Conservation (phyloP, 2,888 invertebrate genomes). For the Xanthorhoe spadicearia region DNA sequence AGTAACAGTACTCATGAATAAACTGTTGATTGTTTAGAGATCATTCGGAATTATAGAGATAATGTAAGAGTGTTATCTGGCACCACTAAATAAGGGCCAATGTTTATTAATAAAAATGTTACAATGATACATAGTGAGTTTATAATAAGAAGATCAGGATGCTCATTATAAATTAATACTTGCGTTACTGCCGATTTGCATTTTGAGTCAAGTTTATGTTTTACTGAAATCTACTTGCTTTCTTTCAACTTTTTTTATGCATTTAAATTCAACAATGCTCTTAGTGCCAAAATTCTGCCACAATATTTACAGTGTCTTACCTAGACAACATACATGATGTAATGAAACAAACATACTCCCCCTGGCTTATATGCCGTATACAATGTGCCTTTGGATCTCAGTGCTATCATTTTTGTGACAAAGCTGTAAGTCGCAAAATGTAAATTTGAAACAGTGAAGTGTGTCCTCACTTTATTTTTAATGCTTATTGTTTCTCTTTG, state of each 20-base stretch:
- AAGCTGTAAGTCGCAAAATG: slow-evolving; percentile 49
- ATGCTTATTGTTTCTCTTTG: slow-evolving; percentile 57
- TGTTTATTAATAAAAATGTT: slow-evolving; percentile 42
- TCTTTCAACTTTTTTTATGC: slow-evolving; percentile 26
- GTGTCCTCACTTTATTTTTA: slow-evolving; percentile 49
- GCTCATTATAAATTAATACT: slow-evolving; percentile 72
- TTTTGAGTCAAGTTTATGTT: slow-evolving; percentile 38
- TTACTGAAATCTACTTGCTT: slow-evolving; percentile 16
- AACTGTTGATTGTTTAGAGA: slow-evolving; percentile 48
- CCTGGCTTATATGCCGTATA: slow-evolving; percentile 60
- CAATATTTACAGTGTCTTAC: slow-evolving; percentile 32
- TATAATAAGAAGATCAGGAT: slow-evolving; percentile 68
- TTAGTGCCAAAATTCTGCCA: slow-evolving; percentile 47
- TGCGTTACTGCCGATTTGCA: slow-evolving; percentile 61
- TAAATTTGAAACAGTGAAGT: slow-evolving; percentile 43
- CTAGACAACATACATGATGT: slow-evolving; percentile 25
- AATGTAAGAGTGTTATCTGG: slow-evolving; percentile 48
- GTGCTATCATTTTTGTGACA: slow-evolving; percentile 60
- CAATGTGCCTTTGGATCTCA: slow-evolving; percentile 70
- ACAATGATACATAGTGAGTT: slow-evolving; percentile 50
- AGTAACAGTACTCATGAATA: slow-evolving; percentile 58
- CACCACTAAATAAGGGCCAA: slow-evolving; percentile 28
- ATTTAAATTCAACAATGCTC: slow-evolving; percentile 28
- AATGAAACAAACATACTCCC: slow-evolving; percentile 27
- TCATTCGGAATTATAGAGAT: slow-evolving; percentile 45